These are phyloP conservation scores for Tupaia chinensis DNA, from an alignment of 2,113 vertebrate genomes.

Conservation along the genomic window DNA sequence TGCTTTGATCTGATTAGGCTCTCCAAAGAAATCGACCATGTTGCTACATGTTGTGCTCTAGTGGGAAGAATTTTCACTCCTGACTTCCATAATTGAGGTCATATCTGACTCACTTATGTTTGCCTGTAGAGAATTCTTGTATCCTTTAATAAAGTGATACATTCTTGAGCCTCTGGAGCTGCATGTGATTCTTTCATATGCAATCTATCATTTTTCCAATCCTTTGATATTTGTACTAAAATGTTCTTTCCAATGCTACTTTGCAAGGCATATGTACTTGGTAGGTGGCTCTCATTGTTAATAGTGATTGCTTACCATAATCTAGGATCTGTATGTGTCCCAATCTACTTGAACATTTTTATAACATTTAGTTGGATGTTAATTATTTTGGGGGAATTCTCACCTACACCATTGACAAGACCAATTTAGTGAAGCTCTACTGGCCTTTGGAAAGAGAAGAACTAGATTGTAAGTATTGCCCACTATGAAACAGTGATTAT, in stretches of 20 bases:
- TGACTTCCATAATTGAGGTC: neutral
- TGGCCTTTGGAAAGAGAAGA: neutral
- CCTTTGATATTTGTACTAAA: slow-evolving; percentile 60
- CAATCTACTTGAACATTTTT: neutral
- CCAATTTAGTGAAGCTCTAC: neutral
- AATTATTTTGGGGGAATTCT: slow-evolving; percentile 20
- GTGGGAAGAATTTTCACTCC: slow-evolving; percentile 23
- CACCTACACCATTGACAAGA: neutral
- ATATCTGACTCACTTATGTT: slow-evolving; percentile 46
- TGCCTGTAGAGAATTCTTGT: slow-evolving; percentile 26
- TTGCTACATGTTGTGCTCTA: slow-evolving; percentile 33
- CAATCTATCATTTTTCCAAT: slow-evolving; percentile 27
- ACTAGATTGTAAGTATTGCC: neutral
- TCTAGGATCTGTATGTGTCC: slow-evolving; percentile 10
- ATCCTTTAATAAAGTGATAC: slow-evolving; percentile 48
- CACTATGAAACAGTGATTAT: neutral
- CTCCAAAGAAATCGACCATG: neutral
- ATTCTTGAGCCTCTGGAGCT: neutral
- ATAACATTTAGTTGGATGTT: neutral
- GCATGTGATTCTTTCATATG: neutral
- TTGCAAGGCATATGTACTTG: slow-evolving; percentile 22
- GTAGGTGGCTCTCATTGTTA: slow-evolving; percentile 38
- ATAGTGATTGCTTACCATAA: neutral
- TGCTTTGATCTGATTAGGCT: slow-evolving; percentile 19
- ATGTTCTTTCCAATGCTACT: slow-evolving; percentile 25